Conservation (phyloP, 2,888 invertebrate species). For the Lithosia quadra region DNA sequence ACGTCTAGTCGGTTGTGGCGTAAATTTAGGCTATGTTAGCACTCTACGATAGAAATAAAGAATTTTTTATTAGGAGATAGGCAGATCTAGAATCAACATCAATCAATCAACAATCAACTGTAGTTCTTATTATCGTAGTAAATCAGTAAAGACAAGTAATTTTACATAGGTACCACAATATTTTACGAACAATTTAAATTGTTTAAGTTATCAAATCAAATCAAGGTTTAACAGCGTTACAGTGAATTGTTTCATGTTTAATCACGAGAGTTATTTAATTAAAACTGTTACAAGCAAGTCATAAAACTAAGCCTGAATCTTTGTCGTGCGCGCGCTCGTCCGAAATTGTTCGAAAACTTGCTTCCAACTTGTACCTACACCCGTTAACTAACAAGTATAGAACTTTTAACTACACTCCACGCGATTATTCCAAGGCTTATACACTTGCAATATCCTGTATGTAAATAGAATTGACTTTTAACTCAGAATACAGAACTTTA, state of each 20-base stretch:
- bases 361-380: conserved; percentile 57
- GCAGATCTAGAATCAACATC: too few relatives aligned
- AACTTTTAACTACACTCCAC: conserved; percentile 69
- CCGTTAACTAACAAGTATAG: conserved; percentile 63
- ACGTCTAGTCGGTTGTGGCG: too few relatives aligned
- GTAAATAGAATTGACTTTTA: conserved; percentile 17
- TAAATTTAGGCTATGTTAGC: too few relatives aligned
- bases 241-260: conserved; percentile 63
- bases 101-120: too few relatives aligned
- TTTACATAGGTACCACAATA: background rate
- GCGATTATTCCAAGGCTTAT: conserved; percentile 56
- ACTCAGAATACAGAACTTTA: conserved; percentile 10
- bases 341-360: conserved; percentile 66
- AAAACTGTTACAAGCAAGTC: conserved; percentile 69
- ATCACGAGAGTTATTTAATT: conserved; percentile 66
- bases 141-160: too few relatives aligned
- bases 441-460: conserved; percentile 41
- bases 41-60: too few relatives aligned
- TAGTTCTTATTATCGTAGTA: too few relatives aligned
- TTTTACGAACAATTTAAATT: conserved; percentile 24
- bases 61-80: too few relatives aligned
- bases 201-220: conserved; percentile 32
- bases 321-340: conserved; percentile 60
- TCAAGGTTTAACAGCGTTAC: conserved; percentile 45
- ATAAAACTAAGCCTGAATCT: conserved; percentile 71